Conservation (phyloP, 2,888 invertebrate genomes). For the Drosophila mayaguana region DNA sequence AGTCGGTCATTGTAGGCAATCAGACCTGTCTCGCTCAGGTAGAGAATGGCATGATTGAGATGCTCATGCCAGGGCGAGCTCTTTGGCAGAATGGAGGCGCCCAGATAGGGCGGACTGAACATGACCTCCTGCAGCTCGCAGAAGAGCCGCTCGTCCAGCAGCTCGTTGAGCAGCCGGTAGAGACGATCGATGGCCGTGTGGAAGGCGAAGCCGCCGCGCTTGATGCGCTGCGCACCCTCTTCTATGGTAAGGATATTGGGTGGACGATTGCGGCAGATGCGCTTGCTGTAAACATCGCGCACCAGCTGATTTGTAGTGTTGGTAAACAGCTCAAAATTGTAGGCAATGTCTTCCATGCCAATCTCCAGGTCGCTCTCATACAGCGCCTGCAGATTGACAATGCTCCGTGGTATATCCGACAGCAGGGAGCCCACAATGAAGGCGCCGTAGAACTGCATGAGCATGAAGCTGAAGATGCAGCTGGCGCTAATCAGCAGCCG, state of each 20-base stretch:
- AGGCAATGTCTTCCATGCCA: slow-evolving; percentile 83
- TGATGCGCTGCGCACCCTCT: slow-evolving; percentile 72
- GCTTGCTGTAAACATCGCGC: slow-evolving; percentile 68
- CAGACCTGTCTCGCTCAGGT: slow-evolving; percentile 71
- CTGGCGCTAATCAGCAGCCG: slow-evolving; percentile 73
- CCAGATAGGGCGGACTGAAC: slow-evolving; percentile 65
- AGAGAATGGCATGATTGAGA: slow-evolving; percentile 67
- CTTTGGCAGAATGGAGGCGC: slow-evolving; percentile 54
- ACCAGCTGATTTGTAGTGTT: slow-evolving; percentile 70
- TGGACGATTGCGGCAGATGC: slow-evolving; percentile 68
- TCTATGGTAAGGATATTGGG: slow-evolving; percentile 72
- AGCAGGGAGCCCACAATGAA: slow-evolving; percentile 83
- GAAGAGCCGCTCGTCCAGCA: slow-evolving; percentile 69
- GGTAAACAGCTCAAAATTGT: slow-evolving; percentile 77
- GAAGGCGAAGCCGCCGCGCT: slow-evolving; percentile 81
- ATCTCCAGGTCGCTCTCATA: slow-evolving; percentile 78
- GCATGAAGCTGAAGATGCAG: slow-evolving; percentile 79
- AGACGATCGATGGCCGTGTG: slow-evolving; percentile 78
- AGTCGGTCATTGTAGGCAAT: slow-evolving; percentile 71
- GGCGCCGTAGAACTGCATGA: slow-evolving; percentile 83
- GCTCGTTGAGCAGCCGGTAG: slow-evolving; percentile 67
- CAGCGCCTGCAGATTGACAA: slow-evolving; percentile 73
- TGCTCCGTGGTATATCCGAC: slow-evolving; percentile 76
- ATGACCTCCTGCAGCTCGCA: slow-evolving; percentile 82
- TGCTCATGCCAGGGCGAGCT: slow-evolving; percentile 77